Percentiles rank a stretch among this genome's conserved stretches.
Conservation (phyloP, 1,140 invertebrate genomes). For the Holcopasites calliopsidis region DNA sequence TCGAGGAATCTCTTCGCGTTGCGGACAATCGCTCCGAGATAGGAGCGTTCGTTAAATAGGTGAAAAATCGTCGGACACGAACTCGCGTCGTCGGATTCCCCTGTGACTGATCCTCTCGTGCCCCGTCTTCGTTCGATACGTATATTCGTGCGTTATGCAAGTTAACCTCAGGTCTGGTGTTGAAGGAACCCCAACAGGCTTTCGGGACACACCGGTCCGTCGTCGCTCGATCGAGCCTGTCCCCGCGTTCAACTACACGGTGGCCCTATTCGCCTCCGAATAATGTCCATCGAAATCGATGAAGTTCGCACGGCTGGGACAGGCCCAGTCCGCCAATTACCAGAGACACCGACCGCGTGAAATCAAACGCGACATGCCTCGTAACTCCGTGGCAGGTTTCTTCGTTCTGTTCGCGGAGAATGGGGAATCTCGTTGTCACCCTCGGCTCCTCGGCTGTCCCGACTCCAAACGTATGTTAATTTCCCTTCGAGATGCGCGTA, state of each 20-base stretch:
- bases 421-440: conserved; percentile 28
- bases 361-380: conserved; percentile 44
- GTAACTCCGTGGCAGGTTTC: neutral
- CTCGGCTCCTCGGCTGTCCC: too few relatives aligned
- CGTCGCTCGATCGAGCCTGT: conserved; percentile 41
- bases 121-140: conserved; percentile 5
- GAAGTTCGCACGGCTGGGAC: conserved; percentile 12
- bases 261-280: conserved; percentile 11
- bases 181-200: conserved; percentile 36
- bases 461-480: too few relatives aligned
- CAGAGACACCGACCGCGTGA: conserved; percentile 40
- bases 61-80: conserved; percentile 9
- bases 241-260: neutral
- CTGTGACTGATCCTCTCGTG: conserved; percentile 33
- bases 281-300: conserved; percentile 31
- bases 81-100: conserved; percentile 11
- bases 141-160: conserved; percentile 52
- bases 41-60: neutral
- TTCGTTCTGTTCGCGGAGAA: conserved; percentile 14
- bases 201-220: conserved; percentile 31
- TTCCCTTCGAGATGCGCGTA: too few relatives aligned
- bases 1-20: too few relatives aligned
- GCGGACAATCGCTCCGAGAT: too few relatives aligned
- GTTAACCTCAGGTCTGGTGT: conserved; percentile 40
- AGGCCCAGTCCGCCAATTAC: conserved; percentile 29